A percentile compares a stretch with the other conserved stretches of the same genome.
Evolutionary conservation across 2,797 vertebrate species (phyloP).

Genomic region (Sternotherus odoratus): DNA sequence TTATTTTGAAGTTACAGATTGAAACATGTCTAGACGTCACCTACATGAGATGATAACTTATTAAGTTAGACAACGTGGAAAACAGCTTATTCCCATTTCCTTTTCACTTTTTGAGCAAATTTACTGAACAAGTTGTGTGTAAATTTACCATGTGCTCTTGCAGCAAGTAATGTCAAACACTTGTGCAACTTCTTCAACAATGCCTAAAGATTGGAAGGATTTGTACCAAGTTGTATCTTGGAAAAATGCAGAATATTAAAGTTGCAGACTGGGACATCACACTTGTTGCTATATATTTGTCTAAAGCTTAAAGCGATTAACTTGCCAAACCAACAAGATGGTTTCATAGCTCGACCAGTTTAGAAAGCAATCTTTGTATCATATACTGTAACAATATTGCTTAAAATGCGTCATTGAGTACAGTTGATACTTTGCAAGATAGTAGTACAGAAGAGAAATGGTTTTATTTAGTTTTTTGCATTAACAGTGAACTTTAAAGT

Average conservation of each 20-base stretch:
- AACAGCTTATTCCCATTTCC: not conserved
- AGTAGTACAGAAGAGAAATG: rapidly evolving
- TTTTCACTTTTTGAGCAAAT: not conserved
- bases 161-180: not conserved
- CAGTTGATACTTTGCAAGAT: not conserved
- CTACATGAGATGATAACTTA: not conserved
- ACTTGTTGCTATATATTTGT: not conserved
- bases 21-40: not conserved
- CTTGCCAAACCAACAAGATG: not conserved
- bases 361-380: not conserved
- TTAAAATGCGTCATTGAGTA: not conserved
- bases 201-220: not conserved
- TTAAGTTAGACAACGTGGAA: too few relatives aligned
- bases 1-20: not conserved
- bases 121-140: not conserved
- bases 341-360: not conserved
- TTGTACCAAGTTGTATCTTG: not conserved
- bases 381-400: not conserved
- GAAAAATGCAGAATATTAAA: not conserved
- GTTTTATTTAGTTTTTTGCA: not conserved
- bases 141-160: not conserved
- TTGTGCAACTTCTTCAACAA: not conserved
- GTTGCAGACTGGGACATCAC: not conserved
- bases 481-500: not conserved
- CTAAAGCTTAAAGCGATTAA: not conserved